Evolutionary conservation across 2,888 invertebrate genomes (phyloP), one percentile per base, ranked within the genome.

Genomic region (Oxyteleia sp.): DNA sequence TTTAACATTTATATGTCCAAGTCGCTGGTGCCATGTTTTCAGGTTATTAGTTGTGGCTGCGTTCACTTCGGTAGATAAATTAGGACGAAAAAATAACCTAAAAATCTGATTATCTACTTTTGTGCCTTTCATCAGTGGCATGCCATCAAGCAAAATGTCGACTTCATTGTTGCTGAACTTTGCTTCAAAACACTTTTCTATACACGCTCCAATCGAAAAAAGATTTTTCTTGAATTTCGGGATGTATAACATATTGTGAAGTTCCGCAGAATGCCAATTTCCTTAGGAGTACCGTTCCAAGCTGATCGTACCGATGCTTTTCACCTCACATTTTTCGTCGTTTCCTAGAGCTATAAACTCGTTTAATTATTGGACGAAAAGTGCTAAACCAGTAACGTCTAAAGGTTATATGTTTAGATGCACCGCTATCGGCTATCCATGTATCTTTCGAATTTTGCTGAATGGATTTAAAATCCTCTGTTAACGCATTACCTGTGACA

Each of bases 81-180:
- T 32, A 1, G 32, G 32, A 10, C 32, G 32, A 8, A 32, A 8
- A 4, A 32, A 8, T 10, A 32, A 10, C 8, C 8, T 32, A 10
- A 7, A 32, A 7, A 32, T 32, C 15, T 81, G 61, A 3, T 23
- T 20, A 1, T 4, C 26, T 0, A 7, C 15, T 7, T 1, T 15
- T 26, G 71, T 61, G n/a, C 86, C 18, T 86, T 85, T 87, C 32
- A 23, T 23, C 5, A 23, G 8, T 1, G 8, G 1, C 32, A 7
- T 32, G 32, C 8, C 23, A 23, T 5, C 23, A 4, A 23, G 5
- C 1, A 10, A 32, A 32, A 41, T 41, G 2, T 41, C 15, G 7
- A 41, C 13, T 5, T 3, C 2, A 13, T 41, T 7, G n/a, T 15
- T 2, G 10, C 2, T 13, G 7, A 15, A 41, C 4, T 41, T 41